Percentiles rank a stretch among this genome's conserved stretches.
phyloP scores from a whole-genome alignment of 1,140 invertebrate genomes.

The Neodiprion lecontei region DNA sequence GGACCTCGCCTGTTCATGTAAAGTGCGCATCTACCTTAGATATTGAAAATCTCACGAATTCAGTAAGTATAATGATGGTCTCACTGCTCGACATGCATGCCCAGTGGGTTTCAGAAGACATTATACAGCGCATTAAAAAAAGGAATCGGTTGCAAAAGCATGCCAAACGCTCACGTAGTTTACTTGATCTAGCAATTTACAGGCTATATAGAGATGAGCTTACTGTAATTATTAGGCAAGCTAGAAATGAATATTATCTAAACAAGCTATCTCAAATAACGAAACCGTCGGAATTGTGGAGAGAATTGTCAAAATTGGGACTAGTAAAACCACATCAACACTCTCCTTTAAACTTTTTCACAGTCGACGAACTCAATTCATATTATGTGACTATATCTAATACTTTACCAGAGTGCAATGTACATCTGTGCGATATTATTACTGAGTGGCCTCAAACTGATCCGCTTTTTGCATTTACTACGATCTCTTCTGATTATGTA shows the following conservation, averaged over 20 bases:
- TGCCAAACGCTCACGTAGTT: neutral
- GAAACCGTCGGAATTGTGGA: neutral
- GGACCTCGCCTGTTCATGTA: neutral
- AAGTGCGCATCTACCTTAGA: neutral
- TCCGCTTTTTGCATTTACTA: neutral
- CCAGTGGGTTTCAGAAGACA: neutral
- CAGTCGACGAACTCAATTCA: neutral
- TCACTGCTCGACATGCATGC: neutral
- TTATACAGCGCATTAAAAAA: neutral
- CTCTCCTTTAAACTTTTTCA: slow-evolving; percentile 14
- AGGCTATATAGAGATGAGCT: neutral
- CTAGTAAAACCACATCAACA: neutral
- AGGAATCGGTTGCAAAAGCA: neutral
- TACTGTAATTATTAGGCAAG: neutral
- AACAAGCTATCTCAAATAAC: neutral
- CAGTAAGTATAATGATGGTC: neutral
- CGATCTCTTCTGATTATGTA: neutral
- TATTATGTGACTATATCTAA: neutral
- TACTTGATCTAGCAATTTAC: neutral
- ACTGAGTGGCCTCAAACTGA: neutral
- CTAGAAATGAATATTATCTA: neutral
- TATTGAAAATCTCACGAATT: neutral
- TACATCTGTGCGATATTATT: neutral
- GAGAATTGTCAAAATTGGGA: neutral
- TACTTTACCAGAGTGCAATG: neutral